These are phyloP conservation scores for Acrobasis repandana DNA, from an alignment of 2,888 invertebrate genomes.

Conservation along the genomic window DNA sequence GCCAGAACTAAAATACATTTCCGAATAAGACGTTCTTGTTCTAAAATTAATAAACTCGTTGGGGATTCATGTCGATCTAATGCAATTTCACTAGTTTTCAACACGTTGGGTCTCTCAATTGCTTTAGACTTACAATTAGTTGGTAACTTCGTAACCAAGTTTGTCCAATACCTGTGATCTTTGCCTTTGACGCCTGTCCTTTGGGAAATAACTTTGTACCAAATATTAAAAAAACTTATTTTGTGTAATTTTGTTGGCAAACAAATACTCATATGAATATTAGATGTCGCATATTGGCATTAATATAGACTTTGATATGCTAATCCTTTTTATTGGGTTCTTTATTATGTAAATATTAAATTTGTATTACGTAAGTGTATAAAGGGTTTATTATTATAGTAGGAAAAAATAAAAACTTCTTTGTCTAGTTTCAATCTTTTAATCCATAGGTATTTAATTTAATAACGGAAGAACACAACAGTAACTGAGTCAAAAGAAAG, in stretches of 20 bases:
- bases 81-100: conserved; percentile 15
- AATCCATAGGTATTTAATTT: too few relatives aligned
- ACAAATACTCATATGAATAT: background rate
- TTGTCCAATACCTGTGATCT: conserved; percentile 15
- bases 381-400: too few relatives aligned
- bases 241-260: background rate
- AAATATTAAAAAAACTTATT: conserved; percentile 7
- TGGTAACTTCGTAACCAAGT: conserved; percentile 13
- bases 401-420: too few relatives aligned
- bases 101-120: conserved; percentile 14
- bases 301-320: background rate
- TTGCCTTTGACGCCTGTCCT: conserved; percentile 8
- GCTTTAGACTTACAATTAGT: conserved; percentile 20
- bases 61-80: conserved; percentile 9
- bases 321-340: background rate
- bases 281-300: background rate
- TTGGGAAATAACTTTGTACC: conserved; percentile 13
- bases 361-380: too few relatives aligned
- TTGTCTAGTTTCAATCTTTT: too few relatives aligned
- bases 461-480: too few relatives aligned
- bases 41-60: conserved; percentile 5
- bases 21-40: too few relatives aligned
- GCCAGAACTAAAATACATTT: too few relatives aligned
- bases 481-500: too few relatives aligned
- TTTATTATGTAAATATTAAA: too few relatives aligned